phyloP scores from a whole-genome alignment of 2,797 vertebrate genomes.

The Poeciliopsis gracilis region DNA sequence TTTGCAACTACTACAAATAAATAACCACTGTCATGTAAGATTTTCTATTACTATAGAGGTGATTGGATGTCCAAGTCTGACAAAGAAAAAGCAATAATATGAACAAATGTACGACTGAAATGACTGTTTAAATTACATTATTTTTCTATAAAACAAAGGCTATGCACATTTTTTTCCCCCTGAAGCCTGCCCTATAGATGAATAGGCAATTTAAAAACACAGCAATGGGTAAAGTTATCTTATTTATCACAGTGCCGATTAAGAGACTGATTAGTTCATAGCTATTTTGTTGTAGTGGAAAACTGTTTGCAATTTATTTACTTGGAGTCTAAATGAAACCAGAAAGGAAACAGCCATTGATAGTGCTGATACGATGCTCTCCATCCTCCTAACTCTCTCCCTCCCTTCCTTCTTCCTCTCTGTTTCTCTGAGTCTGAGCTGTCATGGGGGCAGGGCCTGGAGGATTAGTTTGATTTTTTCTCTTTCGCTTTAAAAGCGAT shows the following conservation, averaged over 20 bases:
- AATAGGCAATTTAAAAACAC: conserved; percentile 80
- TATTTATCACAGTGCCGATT: conserved; percentile 74
- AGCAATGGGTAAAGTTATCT: conserved; percentile 72
- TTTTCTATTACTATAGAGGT: conserved; percentile 19
- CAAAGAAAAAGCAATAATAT: conserved; percentile 41
- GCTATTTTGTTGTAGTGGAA: conserved; percentile 55
- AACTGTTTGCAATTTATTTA: conserved; percentile 59
- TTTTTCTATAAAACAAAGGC: conserved; percentile 49
- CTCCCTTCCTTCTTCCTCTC: background rate
- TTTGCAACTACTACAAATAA: conserved; percentile 13
- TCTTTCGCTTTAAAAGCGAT: conserved; percentile 47
- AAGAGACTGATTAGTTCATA: conserved; percentile 69
- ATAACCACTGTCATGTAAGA: conserved; percentile 7
- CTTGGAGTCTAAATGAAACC: conserved; percentile 55
- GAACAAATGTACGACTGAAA: conserved; percentile 35
- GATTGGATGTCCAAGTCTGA: conserved; percentile 38
- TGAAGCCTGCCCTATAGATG: conserved; percentile 63
- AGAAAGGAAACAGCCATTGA: conserved; percentile 46
- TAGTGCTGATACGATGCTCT: conserved; percentile 45
- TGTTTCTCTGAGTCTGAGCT: conserved; percentile 38
- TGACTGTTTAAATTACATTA: conserved; percentile 51
- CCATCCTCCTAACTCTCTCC: background rate
- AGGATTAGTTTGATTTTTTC: conserved; percentile 57
- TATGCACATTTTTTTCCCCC: conserved; percentile 21
- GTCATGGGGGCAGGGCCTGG: conserved; percentile 49